Evolutionary conservation across 2,797 vertebrate species (phyloP).

Genomic region (Xiphorhynchus erythropygius): DNA sequence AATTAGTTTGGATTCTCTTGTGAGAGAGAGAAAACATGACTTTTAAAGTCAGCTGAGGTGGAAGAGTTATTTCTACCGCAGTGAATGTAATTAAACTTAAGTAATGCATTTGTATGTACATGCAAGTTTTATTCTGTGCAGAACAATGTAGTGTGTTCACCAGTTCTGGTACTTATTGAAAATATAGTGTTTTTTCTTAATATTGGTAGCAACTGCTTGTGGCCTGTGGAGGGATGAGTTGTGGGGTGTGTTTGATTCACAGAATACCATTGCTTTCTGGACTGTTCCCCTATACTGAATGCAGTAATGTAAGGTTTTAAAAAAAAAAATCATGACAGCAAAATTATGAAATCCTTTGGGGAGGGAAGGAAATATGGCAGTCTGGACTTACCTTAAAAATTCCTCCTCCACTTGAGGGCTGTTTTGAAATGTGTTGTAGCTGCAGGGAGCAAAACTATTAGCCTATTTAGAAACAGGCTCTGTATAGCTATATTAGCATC

Average conservation of each 20-base stretch:
- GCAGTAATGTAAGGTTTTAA: neutral
- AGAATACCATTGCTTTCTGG: neutral
- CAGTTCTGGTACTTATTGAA: neutral
- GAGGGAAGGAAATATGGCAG: neutral
- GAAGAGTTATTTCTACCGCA: neutral
- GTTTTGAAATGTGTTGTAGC: conserved; percentile 32
- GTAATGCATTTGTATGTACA: neutral
- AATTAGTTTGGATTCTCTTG: neutral
- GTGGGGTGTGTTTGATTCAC: neutral
- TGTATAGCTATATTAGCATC: conserved; percentile 16
- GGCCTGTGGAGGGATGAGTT: neutral
- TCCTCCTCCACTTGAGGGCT: neutral
- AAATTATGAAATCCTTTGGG: neutral
- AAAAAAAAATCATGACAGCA: neutral
- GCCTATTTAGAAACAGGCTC: conserved; percentile 39
- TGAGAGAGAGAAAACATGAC: neutral
- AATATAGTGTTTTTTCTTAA: neutral
- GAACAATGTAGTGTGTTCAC: neutral
- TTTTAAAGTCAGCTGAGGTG: neutral
- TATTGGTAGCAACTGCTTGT: neutral
- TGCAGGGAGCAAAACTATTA: conserved; percentile 44
- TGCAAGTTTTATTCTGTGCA: neutral
- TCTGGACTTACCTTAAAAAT: conserved; percentile 38
- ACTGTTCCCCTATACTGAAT: neutral
- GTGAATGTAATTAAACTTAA: neutral